Conservation (phyloP, 2,888 invertebrate genomes). For the Atrina japonica region DNA sequence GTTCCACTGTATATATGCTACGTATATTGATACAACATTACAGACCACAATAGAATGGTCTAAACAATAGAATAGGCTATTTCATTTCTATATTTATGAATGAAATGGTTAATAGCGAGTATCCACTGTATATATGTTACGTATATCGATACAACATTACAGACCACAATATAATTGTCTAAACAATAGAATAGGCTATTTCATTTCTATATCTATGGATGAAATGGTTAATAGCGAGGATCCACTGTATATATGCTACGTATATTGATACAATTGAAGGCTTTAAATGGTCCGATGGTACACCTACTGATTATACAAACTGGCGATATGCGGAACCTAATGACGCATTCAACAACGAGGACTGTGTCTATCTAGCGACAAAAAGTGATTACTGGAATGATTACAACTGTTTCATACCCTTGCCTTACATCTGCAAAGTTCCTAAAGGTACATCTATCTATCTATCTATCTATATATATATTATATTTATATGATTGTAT, state of each 20-base stretch:
- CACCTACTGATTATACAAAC: conserved; percentile 60
- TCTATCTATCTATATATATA: not conserved
- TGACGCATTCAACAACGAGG: conserved; percentile 59
- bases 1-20: too few species aligned
- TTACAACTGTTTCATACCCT: conserved; percentile 60
- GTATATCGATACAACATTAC: too few species aligned
- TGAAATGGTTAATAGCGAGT: not conserved
- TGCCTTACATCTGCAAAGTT: conserved; percentile 66
- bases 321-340: conserved; percentile 68
- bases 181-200: too few species aligned
- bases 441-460: conserved; percentile 51
- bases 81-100: not conserved
- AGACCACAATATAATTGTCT: too few species aligned
- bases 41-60: too few species aligned
- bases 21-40: too few species aligned
- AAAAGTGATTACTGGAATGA: conserved; percentile 63
- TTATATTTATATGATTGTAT: not conserved
- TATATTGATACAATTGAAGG: too few species aligned
- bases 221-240: not conserved
- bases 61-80: too few species aligned
- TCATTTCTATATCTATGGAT: not conserved
- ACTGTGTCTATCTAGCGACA: conserved; percentile 60
- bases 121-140: too few species aligned
- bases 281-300: conserved; percentile 70
- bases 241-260: too few species aligned